Evolutionary conservation across 1,140 invertebrate species (phyloP).

Genomic region (Scaptodrosophila lebanonensis): DNA sequence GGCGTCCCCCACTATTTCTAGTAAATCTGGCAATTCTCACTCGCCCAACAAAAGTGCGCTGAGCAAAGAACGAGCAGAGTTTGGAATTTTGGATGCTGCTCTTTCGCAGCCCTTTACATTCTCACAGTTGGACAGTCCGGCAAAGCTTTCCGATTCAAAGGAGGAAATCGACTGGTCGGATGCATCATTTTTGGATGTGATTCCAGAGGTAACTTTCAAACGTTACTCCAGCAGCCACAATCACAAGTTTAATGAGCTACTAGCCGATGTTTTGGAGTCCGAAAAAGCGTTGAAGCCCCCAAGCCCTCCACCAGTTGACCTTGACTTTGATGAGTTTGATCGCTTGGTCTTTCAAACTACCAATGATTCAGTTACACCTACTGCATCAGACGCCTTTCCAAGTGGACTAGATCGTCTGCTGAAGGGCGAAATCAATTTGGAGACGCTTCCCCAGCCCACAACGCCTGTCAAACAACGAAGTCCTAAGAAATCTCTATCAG

Average conservation of each 20-base stretch:
- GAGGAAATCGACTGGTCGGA: slow-evolving; percentile 53
- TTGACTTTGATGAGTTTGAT: slow-evolving; percentile 55
- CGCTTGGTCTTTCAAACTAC: slow-evolving; percentile 33
- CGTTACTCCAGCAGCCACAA: slow-evolving; percentile 28
- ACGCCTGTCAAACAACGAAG: not conserved
- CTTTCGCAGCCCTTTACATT: slow-evolving; percentile 42
- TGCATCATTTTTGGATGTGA: slow-evolving; percentile 56
- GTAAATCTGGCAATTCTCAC: slow-evolving; percentile 19
- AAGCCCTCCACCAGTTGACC: slow-evolving; percentile 7
- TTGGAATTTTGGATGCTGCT: slow-evolving; percentile 61
- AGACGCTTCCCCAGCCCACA: slow-evolving; percentile 3
- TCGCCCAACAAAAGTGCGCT: slow-evolving; percentile 46
- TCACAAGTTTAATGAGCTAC: slow-evolving; percentile 51
- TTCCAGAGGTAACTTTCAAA: slow-evolving; percentile 22
- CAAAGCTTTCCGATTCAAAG: not conserved
- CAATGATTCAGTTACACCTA: not conserved
- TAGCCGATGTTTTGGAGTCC: slow-evolving; percentile 1
- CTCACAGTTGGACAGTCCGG: slow-evolving; percentile 25
- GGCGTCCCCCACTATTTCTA: not conserved
- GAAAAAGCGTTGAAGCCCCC: not conserved
- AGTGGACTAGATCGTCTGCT: slow-evolving; percentile 56
- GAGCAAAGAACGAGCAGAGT: slow-evolving; percentile 62
- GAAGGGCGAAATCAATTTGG: slow-evolving; percentile 44
- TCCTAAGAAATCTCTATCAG: not conserved
- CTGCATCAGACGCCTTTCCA: slow-evolving; percentile 25